Percentiles rank a stretch among this genome's conserved stretches.
Conservation (phyloP, 2,797 vertebrate species). For the Spinus olivaceus region DNA sequence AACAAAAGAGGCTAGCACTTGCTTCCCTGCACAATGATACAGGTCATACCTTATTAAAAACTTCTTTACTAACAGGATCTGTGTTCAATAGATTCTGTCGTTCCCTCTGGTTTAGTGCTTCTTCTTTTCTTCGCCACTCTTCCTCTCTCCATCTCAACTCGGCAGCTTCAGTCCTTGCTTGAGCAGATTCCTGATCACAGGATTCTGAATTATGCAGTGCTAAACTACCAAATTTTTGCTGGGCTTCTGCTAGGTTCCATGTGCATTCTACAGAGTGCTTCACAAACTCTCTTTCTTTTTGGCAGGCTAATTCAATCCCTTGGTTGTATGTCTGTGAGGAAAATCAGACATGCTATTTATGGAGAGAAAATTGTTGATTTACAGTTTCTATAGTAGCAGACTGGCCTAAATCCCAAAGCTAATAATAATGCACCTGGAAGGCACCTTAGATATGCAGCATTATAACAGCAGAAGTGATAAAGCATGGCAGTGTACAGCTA, state of each 20-base stretch:
- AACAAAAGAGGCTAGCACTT: not conserved
- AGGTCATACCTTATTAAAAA: slow-evolving; percentile 89
- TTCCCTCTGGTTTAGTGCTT: slow-evolving; percentile 82
- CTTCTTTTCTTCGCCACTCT: slow-evolving; percentile 95
- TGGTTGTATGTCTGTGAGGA: slow-evolving; percentile 70
- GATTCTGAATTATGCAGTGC: slow-evolving; percentile 96
- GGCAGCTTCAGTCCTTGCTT: slow-evolving; percentile 78
- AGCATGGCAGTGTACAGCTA: not conserved
- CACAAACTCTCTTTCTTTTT: slow-evolving; percentile 87
- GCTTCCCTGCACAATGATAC: not conserved
- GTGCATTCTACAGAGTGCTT: slow-evolving; percentile 90
- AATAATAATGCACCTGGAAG: not conserved
- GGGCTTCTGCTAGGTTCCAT: slow-evolving; percentile 93
- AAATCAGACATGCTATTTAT: slow-evolving; percentile 21
- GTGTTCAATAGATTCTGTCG: slow-evolving; percentile 81
- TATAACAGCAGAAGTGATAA: not conserved
- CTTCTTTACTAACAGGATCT: slow-evolving; percentile 85
- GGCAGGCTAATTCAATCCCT: slow-evolving; percentile 86
- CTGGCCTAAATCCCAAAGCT: not conserved
- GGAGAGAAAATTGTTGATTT: not conserved
- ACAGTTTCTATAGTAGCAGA: not conserved
- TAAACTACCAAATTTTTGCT: slow-evolving; percentile 89
- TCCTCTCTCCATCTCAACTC: slow-evolving; percentile 87
- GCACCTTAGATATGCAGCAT: not conserved
- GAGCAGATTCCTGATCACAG: slow-evolving; percentile 88